Evolutionary conservation across 2,797 vertebrate species (phyloP).

Genomic region (Myotis planiceps): DNA sequence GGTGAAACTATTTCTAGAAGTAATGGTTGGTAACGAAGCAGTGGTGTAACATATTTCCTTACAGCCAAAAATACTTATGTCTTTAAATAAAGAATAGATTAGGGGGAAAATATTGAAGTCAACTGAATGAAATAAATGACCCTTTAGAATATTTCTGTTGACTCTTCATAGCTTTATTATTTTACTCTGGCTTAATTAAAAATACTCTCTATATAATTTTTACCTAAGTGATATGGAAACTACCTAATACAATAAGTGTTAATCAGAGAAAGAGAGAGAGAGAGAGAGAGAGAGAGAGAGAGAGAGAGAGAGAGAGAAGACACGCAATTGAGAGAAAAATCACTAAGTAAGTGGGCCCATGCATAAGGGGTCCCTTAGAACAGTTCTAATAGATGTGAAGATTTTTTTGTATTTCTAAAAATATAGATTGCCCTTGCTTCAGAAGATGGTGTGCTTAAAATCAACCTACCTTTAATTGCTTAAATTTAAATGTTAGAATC

Average conservation of each 20-base stretch:
- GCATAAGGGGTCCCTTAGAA: not conserved
- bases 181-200: constrained; percentile 6
- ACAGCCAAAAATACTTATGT: not conserved
- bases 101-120: not conserved
- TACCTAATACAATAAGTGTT: not conserved
- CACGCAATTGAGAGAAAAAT: not conserved
- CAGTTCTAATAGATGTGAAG: not conserved
- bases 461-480: not conserved
- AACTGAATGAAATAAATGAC: constrained; percentile 2
- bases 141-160: not conserved
- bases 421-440: not conserved
- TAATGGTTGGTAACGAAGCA: not conserved
- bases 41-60: not conserved
- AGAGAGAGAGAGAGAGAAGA: not conserved
- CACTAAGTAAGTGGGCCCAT: not conserved
- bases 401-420: not conserved
- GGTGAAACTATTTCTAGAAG: not conserved
- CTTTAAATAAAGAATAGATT: not conserved
- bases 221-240: not conserved
- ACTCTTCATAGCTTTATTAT: not conserved
- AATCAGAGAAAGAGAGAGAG: not conserved
- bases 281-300: not conserved
- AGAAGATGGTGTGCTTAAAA: constrained; percentile 9
- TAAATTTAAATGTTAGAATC: constrained; percentile 34
- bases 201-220: not conserved